Evolutionary conservation across 2,113 vertebrate genomes (phyloP).

Genomic region (Zapus hudsonius): DNA sequence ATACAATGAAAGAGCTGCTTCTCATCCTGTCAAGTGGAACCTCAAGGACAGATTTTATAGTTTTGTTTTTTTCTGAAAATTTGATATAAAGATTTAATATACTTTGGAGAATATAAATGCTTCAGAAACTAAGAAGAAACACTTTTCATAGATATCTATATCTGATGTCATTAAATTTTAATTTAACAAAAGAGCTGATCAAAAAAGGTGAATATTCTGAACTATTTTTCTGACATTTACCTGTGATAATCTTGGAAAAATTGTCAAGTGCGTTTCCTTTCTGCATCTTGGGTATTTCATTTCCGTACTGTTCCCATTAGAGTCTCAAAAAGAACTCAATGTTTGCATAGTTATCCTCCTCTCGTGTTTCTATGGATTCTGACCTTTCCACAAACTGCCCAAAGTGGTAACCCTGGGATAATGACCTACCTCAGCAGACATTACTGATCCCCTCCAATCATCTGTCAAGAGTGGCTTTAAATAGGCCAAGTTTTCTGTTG

Average conservation of each 20-base stretch:
- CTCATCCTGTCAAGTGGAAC: slow-evolving; percentile 68
- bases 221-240: slow-evolving; percentile 62
- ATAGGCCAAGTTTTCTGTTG: not conserved
- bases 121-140: slow-evolving; percentile 34
- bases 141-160: slow-evolving; percentile 40
- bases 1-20: slow-evolving; percentile 67
- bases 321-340: slow-evolving; percentile 7
- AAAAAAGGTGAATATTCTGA: slow-evolving; percentile 74
- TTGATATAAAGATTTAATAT: slow-evolving; percentile 71
- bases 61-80: slow-evolving; percentile 65
- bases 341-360: not conserved
- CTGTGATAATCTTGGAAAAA: slow-evolving; percentile 67
- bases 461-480: not conserved
- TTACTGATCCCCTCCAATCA: not conserved
- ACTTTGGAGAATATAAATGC: slow-evolving; percentile 60
- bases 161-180: slow-evolving; percentile 74
- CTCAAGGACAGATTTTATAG: slow-evolving; percentile 68
- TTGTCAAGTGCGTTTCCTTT: not conserved
- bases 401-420: not conserved
- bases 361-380: not conserved
- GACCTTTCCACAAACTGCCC: not conserved
- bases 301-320: not conserved
- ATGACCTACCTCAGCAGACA: not conserved
- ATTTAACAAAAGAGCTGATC: slow-evolving; percentile 80
- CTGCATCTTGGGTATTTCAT: not conserved